Percentiles rank a stretch among this genome's conserved stretches.
Evolutionary conservation across 2,888 invertebrate species (phyloP).

Genomic region (Catocala fraxini): DNA sequence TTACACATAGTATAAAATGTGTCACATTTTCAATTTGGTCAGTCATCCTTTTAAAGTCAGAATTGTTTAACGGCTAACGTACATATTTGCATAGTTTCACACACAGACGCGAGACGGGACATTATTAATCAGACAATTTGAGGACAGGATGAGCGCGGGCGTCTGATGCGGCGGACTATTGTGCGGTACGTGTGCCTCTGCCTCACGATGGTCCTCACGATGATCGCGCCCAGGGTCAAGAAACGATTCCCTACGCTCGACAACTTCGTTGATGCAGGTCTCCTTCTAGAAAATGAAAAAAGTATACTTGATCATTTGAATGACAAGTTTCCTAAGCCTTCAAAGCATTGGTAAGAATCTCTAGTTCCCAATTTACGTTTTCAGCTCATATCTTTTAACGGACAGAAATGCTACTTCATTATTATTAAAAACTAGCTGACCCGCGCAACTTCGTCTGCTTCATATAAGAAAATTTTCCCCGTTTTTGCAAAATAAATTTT

Average conservation of each 20-base stretch:
- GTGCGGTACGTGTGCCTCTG: conserved; percentile 95
- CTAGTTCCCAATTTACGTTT: neutral
- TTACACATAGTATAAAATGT: too few species aligned
- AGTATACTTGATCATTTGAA: conserved; percentile 93
- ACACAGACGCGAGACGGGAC: conserved; percentile 19
- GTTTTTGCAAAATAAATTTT: too few species aligned
- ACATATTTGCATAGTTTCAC: conserved; percentile 6
- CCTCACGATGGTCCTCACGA: conserved; percentile 95
- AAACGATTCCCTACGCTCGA: conserved; percentile 95
- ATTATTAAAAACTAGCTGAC: too few species aligned
- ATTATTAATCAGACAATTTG: conserved; percentile 46
- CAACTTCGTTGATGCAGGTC: conserved; percentile 94
- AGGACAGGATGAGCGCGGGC: conserved; percentile 92
- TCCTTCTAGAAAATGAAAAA: conserved; percentile 94
- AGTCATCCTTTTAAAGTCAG: neutral
- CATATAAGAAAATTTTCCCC: too few species aligned
- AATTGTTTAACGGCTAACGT: neutral
- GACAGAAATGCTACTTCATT: neutral
- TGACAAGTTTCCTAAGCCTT: conserved; percentile 93
- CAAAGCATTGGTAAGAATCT: conserved; percentile 92
- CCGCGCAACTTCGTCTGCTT: too few species aligned
- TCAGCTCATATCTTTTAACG: too few species aligned
- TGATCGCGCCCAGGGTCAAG: conserved; percentile 95
- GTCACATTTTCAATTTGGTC: too few species aligned
- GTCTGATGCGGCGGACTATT: conserved; percentile 94